Percentiles rank a stretch among this genome's conserved stretches.
Conservation (phyloP, 2,888 invertebrate species). For the Tolmerus cingulatus region DNA sequence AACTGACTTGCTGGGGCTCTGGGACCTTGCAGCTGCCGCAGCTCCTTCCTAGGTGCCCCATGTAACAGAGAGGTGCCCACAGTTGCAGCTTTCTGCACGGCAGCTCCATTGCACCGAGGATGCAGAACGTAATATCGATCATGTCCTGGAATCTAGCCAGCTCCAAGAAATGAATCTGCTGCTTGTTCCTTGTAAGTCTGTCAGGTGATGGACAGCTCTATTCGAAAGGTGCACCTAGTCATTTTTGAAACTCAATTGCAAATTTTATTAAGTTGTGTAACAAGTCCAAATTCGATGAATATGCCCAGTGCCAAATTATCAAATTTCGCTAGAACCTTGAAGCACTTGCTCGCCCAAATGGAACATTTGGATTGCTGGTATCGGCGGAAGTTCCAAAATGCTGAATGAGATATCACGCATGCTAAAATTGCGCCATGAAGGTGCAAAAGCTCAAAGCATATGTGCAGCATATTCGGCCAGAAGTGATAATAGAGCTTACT, state of each 20-base stretch:
- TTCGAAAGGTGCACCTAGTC: not conserved
- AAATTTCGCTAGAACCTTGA: not conserved
- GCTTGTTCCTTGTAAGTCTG: conserved; percentile 22
- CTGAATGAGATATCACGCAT: not conserved
- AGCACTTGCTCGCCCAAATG: not conserved
- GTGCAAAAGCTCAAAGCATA: not conserved
- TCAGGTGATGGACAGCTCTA: conserved; percentile 24
- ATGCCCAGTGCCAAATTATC: not conserved
- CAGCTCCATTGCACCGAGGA: not conserved
- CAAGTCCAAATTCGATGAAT: not conserved
- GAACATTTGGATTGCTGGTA: not conserved
- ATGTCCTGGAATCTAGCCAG: conserved; percentile 1
- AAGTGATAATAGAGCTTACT: not conserved
- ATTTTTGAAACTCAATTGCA: not conserved
- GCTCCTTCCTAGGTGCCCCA: not conserved
- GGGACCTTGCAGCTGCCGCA: not conserved
- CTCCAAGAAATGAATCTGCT: conserved; percentile 20
- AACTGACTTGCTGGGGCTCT: conserved; percentile 29
- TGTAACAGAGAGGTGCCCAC: not conserved
- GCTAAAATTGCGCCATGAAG: not conserved
- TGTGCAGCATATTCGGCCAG: not conserved
- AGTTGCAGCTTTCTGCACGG: not conserved
- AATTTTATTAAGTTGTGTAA: not conserved
- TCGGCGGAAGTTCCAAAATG: not conserved
- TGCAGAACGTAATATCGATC: conserved; percentile 31